These are phyloP conservation scores for Echinops telfairi DNA, from an alignment of 2,113 vertebrate genomes.

Conservation along the genomic window DNA sequence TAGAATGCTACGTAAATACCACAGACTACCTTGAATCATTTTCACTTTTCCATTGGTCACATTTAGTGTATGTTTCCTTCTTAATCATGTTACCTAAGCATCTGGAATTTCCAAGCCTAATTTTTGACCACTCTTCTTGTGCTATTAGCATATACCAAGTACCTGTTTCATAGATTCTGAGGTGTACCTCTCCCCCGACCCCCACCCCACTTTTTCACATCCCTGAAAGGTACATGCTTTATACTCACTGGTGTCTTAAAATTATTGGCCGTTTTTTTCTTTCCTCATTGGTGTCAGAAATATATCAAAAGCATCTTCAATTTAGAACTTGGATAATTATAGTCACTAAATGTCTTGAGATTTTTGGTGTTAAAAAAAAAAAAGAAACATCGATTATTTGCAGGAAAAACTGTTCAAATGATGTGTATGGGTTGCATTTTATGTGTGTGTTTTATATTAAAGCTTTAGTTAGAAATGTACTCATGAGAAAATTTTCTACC, in stretches of 20 bases:
- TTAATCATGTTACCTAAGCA: neutral
- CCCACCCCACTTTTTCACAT: neutral
- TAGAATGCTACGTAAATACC: neutral
- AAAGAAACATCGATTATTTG: neutral
- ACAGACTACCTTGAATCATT: neutral
- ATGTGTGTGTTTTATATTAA: neutral
- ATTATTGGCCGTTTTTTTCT: neutral
- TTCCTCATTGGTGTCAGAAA: neutral
- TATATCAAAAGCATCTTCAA: neutral
- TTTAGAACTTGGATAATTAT: neutral
- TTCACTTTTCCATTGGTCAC: neutral
- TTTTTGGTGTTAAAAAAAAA: slow-evolving; percentile 50
- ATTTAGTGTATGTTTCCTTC: neutral
- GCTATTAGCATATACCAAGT: neutral
- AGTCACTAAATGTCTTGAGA: neutral
- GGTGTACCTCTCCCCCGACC: neutral
- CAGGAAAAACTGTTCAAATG: slow-evolving; percentile 49
- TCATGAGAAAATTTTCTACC: neutral
- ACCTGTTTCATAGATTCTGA: neutral
- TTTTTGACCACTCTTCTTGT: neutral
- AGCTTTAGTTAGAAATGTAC: slow-evolving; percentile 2
- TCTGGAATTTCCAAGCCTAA: slow-evolving; percentile 9
- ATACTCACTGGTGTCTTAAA: neutral
- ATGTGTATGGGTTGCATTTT: neutral
- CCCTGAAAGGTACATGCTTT: slow-evolving; percentile 24